Percentiles rank a stretch among this genome's conserved stretches.
These are phyloP conservation scores for Neomorphus geoffroyi DNA, from an alignment of 2,797 vertebrate species.

Conservation along the genomic window DNA sequence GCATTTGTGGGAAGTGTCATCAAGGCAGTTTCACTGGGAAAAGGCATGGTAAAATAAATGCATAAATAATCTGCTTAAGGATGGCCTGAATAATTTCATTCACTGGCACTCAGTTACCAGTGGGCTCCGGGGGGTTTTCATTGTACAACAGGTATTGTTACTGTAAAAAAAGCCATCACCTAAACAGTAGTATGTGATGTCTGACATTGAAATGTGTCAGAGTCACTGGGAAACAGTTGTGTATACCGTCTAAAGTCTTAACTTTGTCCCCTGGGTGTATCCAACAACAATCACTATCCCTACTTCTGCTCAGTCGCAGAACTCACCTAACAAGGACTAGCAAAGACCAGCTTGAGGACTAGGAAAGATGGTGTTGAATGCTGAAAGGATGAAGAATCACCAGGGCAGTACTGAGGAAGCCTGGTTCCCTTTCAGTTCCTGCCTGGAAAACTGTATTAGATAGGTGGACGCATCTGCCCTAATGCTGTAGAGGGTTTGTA, in stretches of 20 bases:
- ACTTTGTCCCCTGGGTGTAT: not conserved
- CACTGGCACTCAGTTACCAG: not conserved
- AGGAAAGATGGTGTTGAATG: not conserved
- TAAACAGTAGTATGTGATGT: not conserved
- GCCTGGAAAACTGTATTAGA: not conserved
- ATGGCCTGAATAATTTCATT: not conserved
- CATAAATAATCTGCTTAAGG: not conserved
- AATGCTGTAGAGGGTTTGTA: not conserved
- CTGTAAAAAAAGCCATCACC: not conserved
- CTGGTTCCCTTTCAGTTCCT: not conserved
- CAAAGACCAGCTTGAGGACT: not conserved
- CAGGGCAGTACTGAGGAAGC: not conserved
- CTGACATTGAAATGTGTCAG: not conserved
- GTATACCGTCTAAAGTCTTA: not conserved
- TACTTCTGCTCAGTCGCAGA: not conserved
- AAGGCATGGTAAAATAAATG: not conserved
- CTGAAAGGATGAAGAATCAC: not conserved
- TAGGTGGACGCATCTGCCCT: not conserved
- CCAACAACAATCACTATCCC: fast-evolving
- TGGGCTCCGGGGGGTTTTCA: not conserved
- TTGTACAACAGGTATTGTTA: not conserved
- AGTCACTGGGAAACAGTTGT: not conserved
- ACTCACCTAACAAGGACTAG: not conserved
- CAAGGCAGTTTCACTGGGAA: not conserved
- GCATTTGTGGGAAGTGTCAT: not conserved